Evolutionary conservation across 2,888 invertebrate species (phyloP).

Genomic region (Brenthis hecate): DNA sequence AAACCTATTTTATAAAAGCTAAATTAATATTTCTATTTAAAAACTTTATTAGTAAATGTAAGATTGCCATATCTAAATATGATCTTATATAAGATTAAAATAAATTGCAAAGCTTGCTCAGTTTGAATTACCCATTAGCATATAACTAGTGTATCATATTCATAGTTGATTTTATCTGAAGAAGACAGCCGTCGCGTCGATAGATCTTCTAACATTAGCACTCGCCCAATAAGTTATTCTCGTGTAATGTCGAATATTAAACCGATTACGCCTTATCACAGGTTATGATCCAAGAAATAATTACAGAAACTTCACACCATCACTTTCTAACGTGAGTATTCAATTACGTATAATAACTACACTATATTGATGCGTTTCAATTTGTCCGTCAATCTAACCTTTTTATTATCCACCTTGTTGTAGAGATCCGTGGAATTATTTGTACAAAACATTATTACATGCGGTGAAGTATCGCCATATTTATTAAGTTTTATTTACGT

Average conservation of each 20-base stretch:
- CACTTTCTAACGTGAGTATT: constrained; percentile 63
- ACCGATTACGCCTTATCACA: constrained; percentile 55
- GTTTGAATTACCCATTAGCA: no score
- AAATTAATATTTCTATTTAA: no score
- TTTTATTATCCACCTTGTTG: constrained; percentile 36
- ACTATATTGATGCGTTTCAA: constrained; percentile 66
- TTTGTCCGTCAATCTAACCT: constrained; percentile 58
- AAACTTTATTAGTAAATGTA: no score
- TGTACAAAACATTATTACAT: neutral
- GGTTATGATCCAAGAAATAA: constrained; percentile 57
- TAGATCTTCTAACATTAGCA: neutral
- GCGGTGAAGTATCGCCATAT: neutral
- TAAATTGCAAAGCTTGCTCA: no score
- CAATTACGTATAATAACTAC: constrained; percentile 69
- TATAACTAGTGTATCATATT: no score
- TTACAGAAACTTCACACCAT: constrained; percentile 54
- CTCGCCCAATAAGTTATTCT: constrained; percentile 15
- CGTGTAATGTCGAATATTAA: constrained; percentile 46
- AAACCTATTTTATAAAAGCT: no score
- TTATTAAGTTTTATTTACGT: neutral
- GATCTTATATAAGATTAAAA: no score
- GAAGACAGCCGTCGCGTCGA: constrained; percentile 6
- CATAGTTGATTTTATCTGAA: constrained; percentile 8
- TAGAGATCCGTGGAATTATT: constrained; percentile 31
- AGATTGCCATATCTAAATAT: no score